Evolutionary conservation across 2,888 invertebrate genomes (phyloP).

Genomic region (Polylopha cassiicola): DNA sequence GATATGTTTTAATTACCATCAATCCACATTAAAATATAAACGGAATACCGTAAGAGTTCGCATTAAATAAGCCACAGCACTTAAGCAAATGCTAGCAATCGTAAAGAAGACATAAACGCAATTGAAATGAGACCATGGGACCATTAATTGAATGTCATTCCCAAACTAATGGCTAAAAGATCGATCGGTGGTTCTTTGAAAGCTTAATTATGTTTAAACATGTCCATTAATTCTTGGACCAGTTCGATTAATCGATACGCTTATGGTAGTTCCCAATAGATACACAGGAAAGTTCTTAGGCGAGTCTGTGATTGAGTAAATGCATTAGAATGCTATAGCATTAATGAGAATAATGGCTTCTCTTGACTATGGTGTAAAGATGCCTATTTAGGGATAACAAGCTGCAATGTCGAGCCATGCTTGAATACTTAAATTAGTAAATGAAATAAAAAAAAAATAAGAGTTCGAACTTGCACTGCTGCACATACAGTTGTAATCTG

Average conservation of each 20-base stretch:
- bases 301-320: constrained; percentile 32
- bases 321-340: constrained; percentile 26
- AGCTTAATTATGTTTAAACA: constrained; percentile 71
- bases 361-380: constrained; percentile 13
- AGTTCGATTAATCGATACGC: constrained; percentile 58
- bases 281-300: constrained; percentile 45
- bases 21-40: too few relatives aligned
- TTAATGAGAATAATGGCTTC: constrained; percentile 35
- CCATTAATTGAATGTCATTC: constrained; percentile 63
- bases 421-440: too few relatives aligned
- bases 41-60: too few relatives aligned
- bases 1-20: too few relatives aligned
- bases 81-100: neutral
- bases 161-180: constrained; percentile 53
- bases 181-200: constrained; percentile 63
- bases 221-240: constrained; percentile 59
- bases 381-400: too few relatives aligned
- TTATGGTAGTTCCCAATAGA: constrained; percentile 37
- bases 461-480: too few relatives aligned
- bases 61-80: neutral
- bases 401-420: too few relatives aligned
- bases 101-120: constrained; percentile 12
- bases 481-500: too few relatives aligned
- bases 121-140: constrained; percentile 16
- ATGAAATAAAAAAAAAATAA: too few relatives aligned